phyloP scores from a whole-genome alignment of 2,888 invertebrate genomes.

The Strigamia crassipes region DNA sequence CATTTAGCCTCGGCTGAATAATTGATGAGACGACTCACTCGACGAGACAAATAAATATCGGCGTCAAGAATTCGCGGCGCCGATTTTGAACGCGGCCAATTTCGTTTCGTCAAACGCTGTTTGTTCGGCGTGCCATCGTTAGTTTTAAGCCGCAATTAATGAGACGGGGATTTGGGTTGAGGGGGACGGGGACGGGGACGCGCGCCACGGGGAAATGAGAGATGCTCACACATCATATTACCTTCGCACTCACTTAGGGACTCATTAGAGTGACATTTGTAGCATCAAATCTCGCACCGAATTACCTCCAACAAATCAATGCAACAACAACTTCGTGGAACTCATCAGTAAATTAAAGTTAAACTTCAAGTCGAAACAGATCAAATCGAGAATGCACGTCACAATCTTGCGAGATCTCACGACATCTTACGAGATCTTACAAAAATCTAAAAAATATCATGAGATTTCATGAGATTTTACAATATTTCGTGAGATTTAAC shows the following conservation, averaged over 20 bases:
- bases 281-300: not conserved
- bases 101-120: not conserved
- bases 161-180: not conserved
- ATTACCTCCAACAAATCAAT: not conserved
- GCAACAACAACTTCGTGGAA: not conserved
- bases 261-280: not conserved
- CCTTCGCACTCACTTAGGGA: not conserved
- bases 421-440: too few species aligned
- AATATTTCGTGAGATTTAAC: too few species aligned
- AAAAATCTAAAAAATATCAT: too few species aligned
- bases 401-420: too few species aligned
- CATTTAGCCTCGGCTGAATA: not conserved
- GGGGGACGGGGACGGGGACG: not conserved
- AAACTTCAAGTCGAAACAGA: not conserved
- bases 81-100: not conserved
- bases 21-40: not conserved
- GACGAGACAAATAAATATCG: not conserved
- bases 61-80: not conserved
- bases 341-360: not conserved
- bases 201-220: too few species aligned
- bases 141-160: constrained; percentile 8
- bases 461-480: too few species aligned
- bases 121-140: not conserved
- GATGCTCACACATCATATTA: not conserved
- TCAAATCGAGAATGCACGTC: too few species aligned